Evolutionary conservation across 2,113 vertebrate species (phyloP), one percentile per base, ranked within the genome.

Genomic region (Leucopternis melanops): DNA sequence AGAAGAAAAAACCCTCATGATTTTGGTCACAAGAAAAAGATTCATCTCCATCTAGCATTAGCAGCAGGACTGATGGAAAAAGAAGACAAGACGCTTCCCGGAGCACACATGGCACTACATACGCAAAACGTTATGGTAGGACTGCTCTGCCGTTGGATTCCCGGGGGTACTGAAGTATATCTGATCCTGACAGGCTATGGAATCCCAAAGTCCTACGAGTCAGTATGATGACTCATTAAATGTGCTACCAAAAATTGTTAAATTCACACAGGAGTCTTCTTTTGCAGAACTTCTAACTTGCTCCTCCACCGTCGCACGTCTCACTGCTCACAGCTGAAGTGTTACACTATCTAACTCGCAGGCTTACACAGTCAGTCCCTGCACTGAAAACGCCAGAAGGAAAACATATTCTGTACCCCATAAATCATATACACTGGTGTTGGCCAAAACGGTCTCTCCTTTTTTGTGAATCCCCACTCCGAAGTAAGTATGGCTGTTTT

Each of bases 241-340:
- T 94, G 95, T 95, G 95, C 92, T 95, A 97, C 93, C 78, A 92
- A 96, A 95, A 96, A 95, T 95, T 77, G 96, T 92, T 95, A 97
- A 79, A 97, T 97, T 97, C 96, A 94, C 94, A 95, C 86, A 97
- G 81, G 89, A 97, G 78, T 61, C 86, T 95, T 95, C 86, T 95
- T 89, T 92, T 94, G 34, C 86, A 91, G 92, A 96, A 94, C 91
- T 97, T 96, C 91, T 92, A 89, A 82, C 92, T 94, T 94, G 92
- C 47, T 95, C 74, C 86, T 97, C 78, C 58, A 49, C 66, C 54
- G 19, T 94, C 95, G 50, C 97, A 96, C 71, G 50, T 94, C 94
- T 97, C 95, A 85, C 83, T 97, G 88, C 94, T 96, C 96, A 84
- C 94, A 97, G 95, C 93, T 94, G 95, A 96, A 97, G 96, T 96